Conservation (phyloP, 2,797 vertebrate species). For the Gymnothorax javanicus region DNA sequence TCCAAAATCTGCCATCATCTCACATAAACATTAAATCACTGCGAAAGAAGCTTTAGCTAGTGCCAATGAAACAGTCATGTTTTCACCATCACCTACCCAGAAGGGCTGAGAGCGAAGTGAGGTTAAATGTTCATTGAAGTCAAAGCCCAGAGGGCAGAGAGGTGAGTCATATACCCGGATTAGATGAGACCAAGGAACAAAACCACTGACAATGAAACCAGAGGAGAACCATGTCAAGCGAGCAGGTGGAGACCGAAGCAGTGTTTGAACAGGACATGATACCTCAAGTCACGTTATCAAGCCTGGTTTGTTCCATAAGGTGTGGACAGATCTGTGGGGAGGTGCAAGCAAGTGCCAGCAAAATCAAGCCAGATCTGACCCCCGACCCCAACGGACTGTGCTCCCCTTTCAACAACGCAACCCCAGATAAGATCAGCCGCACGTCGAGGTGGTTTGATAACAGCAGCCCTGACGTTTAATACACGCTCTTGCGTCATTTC, state of each 20-base stretch:
- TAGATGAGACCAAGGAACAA: not conserved
- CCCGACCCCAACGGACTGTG: not conserved
- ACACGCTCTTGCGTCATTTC: not conserved
- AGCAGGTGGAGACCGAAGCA: not conserved
- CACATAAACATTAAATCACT: no score
- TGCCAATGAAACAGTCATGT: not conserved
- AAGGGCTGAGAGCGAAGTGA: not conserved
- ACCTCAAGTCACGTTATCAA: not conserved
- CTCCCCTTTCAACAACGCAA: not conserved
- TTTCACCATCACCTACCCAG: not conserved
- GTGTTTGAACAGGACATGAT: conserved; percentile 1
- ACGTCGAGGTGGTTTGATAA: not conserved
- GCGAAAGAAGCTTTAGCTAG: not conserved
- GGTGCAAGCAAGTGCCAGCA: not conserved
- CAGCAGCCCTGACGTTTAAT: not conserved
- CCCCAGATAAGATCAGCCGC: not conserved
- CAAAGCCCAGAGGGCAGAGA: not conserved
- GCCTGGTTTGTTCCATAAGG: not conserved
- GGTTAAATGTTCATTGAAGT: not conserved
- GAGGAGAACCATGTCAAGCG: not conserved
- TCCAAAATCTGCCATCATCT: not conserved
- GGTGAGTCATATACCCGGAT: not conserved
- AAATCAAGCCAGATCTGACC: not conserved
- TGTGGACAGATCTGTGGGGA: not conserved
- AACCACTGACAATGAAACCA: not conserved